Base-by-base conservation (phyloP, 2,888 invertebrate genomes). In the Ectropis crepuscularia region DNA sequence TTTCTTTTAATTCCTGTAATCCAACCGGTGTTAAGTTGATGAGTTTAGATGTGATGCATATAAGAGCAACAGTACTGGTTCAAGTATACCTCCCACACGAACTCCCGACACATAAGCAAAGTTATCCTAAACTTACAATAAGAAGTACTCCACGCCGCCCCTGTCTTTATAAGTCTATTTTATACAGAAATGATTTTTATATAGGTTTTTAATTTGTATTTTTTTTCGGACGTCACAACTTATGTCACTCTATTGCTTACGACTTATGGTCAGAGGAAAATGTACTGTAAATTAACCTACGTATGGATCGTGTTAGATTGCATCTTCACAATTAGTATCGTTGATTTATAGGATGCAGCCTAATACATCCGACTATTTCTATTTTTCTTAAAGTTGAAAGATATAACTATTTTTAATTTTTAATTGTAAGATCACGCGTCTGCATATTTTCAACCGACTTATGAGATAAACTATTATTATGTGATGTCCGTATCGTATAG, bases 221-320 rank as follows among this genome's bases (percentile, higher is more conserved):
- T 82, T 75, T 80, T 85, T 86, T 83, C 88, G 91, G 91, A 92
- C 91, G 91, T 86, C 83, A 87, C 88, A 86, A 86, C 81, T 86
- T 87, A 86, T 88, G 79, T 81, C 83, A 80, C 81, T 77, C 80
- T 84, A 86, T 84, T 78, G 79, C 80, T 81, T 77, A 82, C 74
- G 83, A 81, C 86, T 80, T 80, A 72, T 48, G 66, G 68, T 75
- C 78, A 77, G 82, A 86, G 82, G 81, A 82, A 80, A 86, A 83
- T 83, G 85, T 86, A 87, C 72, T 83, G 84, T 82, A 83, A 85
- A 81, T 82, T 81, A 87, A 82, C 78, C 83, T 86, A 87, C 71
- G 60, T 57, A 67, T 71, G 71, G 71, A 67, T 67, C 72, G 76
- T 71, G 70, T 76, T 76, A 75, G 81, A 80, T 75, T 81, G 79